Base-by-base conservation (phyloP, 2,888 invertebrate species). In the Rhingia campestris region DNA sequence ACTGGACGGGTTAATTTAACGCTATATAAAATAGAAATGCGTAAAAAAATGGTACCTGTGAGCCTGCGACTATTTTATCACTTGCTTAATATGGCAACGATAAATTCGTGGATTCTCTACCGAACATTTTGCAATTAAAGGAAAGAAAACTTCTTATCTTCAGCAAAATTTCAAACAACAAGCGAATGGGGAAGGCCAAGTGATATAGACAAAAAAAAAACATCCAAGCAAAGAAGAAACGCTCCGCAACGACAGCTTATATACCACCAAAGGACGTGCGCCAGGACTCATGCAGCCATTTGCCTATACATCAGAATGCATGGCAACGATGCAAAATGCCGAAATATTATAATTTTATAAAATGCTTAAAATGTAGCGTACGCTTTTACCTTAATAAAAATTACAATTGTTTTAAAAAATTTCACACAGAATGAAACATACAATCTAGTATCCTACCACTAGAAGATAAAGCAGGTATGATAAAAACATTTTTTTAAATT, bases 381-480 rank as follows among this genome's bases (percentile, higher is more conserved):
- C 22, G 2, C 22, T 22, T 22, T 22, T 22, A 2, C 22, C 22
- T 22, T 2, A 22, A 22, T 22, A 22, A 22, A 22, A 22, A 22
- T 22, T 2, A 22, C 22, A 22, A 22, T 22, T 22, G 22, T 22
- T 22, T 22, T 22, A 2, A 22, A 22, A 22, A 22, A 2, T 22
- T 22, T 2, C 22, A 56, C 12, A 35, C 54, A 3, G 7, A 49
- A 49, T 22, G 9, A 54, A 35, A 7, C 37, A 54, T 30, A 33
- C 3, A 32, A 2, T 10, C 54, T 35, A 6, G 5, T 37, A 12
- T 37, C 37, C 37, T 35, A 54, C 35, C 12, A 54, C 54, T 54
- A 7, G 14, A 54, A 14, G 54, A 54, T 54, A 35, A 35, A 54
- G 54, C 54, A 37, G 54, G 35, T 54, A 35, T 54, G 54, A 54